These are phyloP conservation scores for Brachyalestes nurse DNA, from an alignment of 2,797 vertebrate species.

Conservation along the genomic window DNA sequence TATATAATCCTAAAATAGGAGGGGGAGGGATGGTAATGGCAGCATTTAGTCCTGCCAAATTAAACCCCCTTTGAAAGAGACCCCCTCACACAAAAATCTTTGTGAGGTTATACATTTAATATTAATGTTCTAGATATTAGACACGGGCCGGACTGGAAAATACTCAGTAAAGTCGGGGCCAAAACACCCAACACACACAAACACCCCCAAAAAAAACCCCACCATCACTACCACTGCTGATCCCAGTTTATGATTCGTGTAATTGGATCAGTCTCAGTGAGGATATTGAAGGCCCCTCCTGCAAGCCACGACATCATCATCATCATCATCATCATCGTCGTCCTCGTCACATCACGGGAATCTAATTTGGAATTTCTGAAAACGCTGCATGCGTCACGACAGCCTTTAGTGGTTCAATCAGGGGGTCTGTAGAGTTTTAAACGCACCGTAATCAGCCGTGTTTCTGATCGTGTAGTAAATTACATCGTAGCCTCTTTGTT, in stretches of 20 bases:
- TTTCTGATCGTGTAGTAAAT: not conserved
- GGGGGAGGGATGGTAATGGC: not conserved
- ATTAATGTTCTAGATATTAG: constrained; percentile 31
- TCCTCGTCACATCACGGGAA: constrained; percentile 39
- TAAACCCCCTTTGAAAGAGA: not conserved
- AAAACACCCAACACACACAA: not conserved
- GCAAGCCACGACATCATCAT: constrained; percentile 40
- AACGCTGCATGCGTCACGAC: constrained; percentile 44
- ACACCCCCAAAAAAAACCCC: not conserved
- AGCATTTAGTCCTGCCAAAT: constrained; percentile 3
- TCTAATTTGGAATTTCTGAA: constrained; percentile 50
- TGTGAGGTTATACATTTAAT: constrained; percentile 17
- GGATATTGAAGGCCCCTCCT: constrained; percentile 51
- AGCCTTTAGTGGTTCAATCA: constrained; percentile 13
- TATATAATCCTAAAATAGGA: not conserved
- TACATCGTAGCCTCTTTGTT: not conserved
- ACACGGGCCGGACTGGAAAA: constrained; percentile 48
- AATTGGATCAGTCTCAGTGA: constrained; percentile 58
- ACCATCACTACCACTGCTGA: constrained; percentile 26
- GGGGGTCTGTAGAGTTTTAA: not conserved
- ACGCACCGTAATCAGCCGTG: not conserved
- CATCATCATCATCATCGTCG: constrained; percentile 22
- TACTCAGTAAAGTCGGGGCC: constrained; percentile 36
- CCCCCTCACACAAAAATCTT: too few relatives aligned
- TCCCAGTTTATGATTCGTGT: constrained; percentile 56